Percentiles rank a stretch among this genome's conserved stretches.
Evolutionary conservation across 2,113 vertebrate species (phyloP).

Genomic region (Reinhardtius hippoglossoides): DNA sequence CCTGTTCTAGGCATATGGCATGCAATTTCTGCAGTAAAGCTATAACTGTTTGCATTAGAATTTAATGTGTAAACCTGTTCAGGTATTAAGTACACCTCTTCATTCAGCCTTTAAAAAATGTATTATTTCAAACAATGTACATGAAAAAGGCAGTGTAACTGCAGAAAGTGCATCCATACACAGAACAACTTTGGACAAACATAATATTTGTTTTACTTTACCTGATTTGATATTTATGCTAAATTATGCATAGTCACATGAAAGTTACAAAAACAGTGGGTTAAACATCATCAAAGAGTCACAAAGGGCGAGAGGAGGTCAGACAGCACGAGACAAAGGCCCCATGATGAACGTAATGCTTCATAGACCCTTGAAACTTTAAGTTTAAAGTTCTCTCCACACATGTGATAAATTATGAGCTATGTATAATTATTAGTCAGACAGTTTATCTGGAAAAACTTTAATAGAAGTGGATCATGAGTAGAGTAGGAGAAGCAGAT

Average conservation of each 20-base stretch:
- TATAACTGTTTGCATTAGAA: neutral
- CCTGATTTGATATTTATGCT: too few species aligned
- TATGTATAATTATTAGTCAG: constrained; percentile 56
- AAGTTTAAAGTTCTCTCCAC: constrained; percentile 29
- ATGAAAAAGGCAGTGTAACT: neutral
- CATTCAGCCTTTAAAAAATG: neutral
- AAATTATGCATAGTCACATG: too few species aligned
- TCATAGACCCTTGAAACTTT: constrained; percentile 20
- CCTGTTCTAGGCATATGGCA: neutral
- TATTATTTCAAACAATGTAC: neutral
- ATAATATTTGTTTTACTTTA: too few species aligned
- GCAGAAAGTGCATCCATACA: neutral
- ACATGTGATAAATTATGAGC: constrained; percentile 12
- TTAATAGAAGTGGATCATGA: constrained; percentile 26
- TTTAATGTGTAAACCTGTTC: neutral
- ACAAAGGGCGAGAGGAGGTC: constrained; percentile 1
- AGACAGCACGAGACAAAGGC: neutral
- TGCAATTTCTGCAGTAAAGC: neutral
- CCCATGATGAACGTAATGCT: neutral
- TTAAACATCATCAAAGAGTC: constrained; percentile 26
- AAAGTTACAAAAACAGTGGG: neutral
- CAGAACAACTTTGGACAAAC: neutral
- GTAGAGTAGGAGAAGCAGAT: constrained; percentile 20
- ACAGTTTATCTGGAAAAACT: constrained; percentile 26
- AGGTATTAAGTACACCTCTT: too few species aligned